phyloP scores from a whole-genome alignment of 1,140 invertebrate species.

The Manduca sexta region DNA sequence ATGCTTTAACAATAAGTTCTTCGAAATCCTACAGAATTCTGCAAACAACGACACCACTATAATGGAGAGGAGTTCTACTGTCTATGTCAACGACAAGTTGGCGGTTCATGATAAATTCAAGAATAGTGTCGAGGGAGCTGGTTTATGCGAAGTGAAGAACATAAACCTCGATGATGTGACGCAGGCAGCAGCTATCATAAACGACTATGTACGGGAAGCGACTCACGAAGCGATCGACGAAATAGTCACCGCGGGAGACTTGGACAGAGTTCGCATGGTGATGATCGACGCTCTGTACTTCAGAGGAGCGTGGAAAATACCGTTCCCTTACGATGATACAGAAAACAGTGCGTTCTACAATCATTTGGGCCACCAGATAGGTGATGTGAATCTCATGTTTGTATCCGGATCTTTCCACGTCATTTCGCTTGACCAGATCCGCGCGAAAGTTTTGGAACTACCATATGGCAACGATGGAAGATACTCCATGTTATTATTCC shows the following conservation, averaged over 20 bases:
- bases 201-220: slow-evolving; percentile 33
- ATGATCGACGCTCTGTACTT: slow-evolving; percentile 84
- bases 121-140: slow-evolving; percentile 12
- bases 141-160: slow-evolving; percentile 25
- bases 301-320: slow-evolving; percentile 79
- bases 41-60: slow-evolving; percentile 6
- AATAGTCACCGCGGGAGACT: slow-evolving; percentile 44
- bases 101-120: slow-evolving; percentile 20
- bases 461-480: slow-evolving; percentile 76
- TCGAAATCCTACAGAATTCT: slow-evolving; percentile 25
- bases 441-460: slow-evolving; percentile 76
- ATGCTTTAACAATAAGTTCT: slow-evolving; percentile 52
- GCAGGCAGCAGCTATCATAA: slow-evolving; percentile 27
- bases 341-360: slow-evolving; percentile 57
- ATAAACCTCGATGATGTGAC: slow-evolving; percentile 29
- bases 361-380: slow-evolving; percentile 44
- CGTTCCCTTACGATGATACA: slow-evolving; percentile 76
- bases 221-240: slow-evolving; percentile 45
- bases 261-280: slow-evolving; percentile 73
- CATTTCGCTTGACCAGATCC: slow-evolving; percentile 41
- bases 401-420: slow-evolving; percentile 38
- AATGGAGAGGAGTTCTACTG: slow-evolving; percentile 31
- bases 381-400: slow-evolving; percentile 68
- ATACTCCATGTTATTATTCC: slow-evolving; percentile 77
- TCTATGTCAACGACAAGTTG: slow-evolving; percentile 33